Percentiles rank a stretch among this genome's conserved stretches.
Evolutionary conservation across 2,797 vertebrate genomes (phyloP).

Genomic region (Sebastes hopkinsi): DNA sequence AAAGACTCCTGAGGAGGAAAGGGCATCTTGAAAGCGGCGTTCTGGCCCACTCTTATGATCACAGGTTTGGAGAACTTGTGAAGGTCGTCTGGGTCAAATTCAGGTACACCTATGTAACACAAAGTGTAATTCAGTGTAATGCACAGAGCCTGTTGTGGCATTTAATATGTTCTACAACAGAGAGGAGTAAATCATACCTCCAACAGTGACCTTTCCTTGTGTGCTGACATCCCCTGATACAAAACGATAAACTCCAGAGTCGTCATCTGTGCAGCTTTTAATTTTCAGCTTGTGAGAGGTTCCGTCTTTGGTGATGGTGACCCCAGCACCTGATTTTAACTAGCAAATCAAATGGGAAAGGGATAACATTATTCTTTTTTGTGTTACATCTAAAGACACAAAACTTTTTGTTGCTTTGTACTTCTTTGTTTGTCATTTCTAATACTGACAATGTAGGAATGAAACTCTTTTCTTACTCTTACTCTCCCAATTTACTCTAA

Average conservation of each 20-base stretch:
- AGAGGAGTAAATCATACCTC: constrained; percentile 73
- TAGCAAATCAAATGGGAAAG: constrained; percentile 45
- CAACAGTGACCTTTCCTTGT: constrained; percentile 79
- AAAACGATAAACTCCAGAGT: constrained; percentile 83
- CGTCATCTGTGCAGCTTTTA: constrained; percentile 68
- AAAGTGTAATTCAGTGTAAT: constrained; percentile 9
- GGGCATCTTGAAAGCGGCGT: constrained; percentile 82
- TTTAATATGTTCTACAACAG: background rate
- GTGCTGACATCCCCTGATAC: constrained; percentile 77
- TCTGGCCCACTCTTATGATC: constrained; percentile 84
- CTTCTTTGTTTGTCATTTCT: background rate
- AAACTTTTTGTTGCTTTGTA: background rate
- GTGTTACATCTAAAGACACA: background rate
- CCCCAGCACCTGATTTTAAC: constrained; percentile 72
- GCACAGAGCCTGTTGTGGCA: background rate
- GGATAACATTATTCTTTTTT: background rate
- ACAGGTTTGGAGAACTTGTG: constrained; percentile 83
- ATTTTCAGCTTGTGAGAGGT: constrained; percentile 76
- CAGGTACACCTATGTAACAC: constrained; percentile 77
- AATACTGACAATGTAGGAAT: background rate
- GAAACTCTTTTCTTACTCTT: background rate
- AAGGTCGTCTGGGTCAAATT: constrained; percentile 80
- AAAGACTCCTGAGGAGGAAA: constrained; percentile 82
- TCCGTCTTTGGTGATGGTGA: constrained; percentile 76
- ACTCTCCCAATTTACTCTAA: background rate